These are phyloP conservation scores for Gavialis gangeticus DNA, from an alignment of 2,113 vertebrate species.

Conservation along the genomic window DNA sequence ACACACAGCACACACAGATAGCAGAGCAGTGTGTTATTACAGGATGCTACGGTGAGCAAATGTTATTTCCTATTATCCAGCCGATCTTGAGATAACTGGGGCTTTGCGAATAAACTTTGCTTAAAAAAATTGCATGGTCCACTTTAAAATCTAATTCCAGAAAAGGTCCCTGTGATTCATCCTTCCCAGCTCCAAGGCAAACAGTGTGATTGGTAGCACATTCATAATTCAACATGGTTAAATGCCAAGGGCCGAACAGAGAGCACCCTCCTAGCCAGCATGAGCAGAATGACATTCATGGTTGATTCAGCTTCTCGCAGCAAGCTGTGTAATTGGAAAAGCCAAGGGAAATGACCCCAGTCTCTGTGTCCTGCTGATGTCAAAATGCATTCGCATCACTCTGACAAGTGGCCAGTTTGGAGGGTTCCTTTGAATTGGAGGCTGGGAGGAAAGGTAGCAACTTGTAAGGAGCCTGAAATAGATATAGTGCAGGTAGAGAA, in stretches of 20 bases:
- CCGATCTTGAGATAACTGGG: slow-evolving; percentile 38
- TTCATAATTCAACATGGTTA: slow-evolving; percentile 84
- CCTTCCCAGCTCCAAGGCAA: slow-evolving; percentile 76
- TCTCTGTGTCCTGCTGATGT: slow-evolving; percentile 77
- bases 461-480: neutral
- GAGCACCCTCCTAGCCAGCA: slow-evolving; percentile 51
- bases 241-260: slow-evolving; percentile 76
- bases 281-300: slow-evolving; percentile 79
- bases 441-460: slow-evolving; percentile 5
- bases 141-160: slow-evolving; percentile 70
- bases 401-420: slow-evolving; percentile 73
- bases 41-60: slow-evolving; percentile 28
- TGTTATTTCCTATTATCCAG: slow-evolving; percentile 52
- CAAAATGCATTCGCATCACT: slow-evolving; percentile 76
- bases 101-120: slow-evolving; percentile 64
- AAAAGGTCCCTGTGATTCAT: slow-evolving; percentile 71
- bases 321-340: slow-evolving; percentile 81
- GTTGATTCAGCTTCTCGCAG: slow-evolving; percentile 80
- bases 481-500: neutral
- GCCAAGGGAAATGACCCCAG: slow-evolving; percentile 73
- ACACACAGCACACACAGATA: slow-evolving; percentile 33
- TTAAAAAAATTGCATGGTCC: slow-evolving; percentile 33
- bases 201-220: slow-evolving; percentile 75
- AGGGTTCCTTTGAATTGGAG: slow-evolving; percentile 45
- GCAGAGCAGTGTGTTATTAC: neutral